Evolutionary conservation across 2,888 invertebrate genomes (phyloP).

Genomic region (Conomelus anceps): DNA sequence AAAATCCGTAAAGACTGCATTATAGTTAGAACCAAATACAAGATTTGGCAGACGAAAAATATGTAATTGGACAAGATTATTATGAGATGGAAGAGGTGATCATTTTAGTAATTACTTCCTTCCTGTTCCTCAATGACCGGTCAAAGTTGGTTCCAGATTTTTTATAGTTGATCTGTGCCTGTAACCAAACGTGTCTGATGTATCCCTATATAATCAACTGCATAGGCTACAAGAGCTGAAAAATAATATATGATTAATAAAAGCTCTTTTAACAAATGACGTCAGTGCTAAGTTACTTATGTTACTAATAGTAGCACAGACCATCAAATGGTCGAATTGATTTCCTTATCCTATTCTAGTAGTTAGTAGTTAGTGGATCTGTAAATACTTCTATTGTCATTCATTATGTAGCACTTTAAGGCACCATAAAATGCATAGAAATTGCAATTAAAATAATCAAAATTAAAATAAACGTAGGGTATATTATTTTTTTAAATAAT

Average conservation of each 20-base stretch:
- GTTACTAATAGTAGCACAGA: no score
- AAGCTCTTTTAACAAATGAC: not conserved
- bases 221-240: no score
- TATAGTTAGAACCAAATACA: not conserved
- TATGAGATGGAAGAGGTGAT: not conserved
- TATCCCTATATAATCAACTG: not conserved
- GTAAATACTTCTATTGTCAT: no score
- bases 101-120: not conserved
- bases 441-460: no score
- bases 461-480: no score
- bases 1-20: not conserved
- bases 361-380: no score
- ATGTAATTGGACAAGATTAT: not conserved
- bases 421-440: no score
- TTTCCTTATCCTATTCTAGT: no score
- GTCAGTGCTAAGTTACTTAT: no score
- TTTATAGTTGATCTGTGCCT: not conserved
- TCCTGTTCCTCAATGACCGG: not conserved
- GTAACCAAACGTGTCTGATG: not conserved
- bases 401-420: no score
- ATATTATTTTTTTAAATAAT: no score
- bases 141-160: not conserved
- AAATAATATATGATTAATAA: not conserved
- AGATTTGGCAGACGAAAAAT: not conserved
- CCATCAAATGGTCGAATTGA: no score